These are phyloP conservation scores for Plagiodera versicolora DNA, from an alignment of 2,888 invertebrate genomes.

Conservation along the genomic window DNA sequence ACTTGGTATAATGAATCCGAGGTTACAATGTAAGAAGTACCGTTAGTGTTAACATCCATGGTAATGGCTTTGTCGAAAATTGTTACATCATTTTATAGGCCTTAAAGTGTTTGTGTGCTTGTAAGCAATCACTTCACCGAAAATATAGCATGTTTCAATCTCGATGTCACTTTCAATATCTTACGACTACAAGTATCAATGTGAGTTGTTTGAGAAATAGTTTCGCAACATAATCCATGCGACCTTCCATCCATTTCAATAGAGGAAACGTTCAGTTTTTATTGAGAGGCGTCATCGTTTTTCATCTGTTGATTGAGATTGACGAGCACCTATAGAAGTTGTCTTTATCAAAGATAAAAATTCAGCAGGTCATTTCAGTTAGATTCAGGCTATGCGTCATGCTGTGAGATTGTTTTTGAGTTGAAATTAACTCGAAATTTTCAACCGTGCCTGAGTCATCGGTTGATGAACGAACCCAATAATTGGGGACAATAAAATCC, in stretches of 20 bases:
- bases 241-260: neutral
- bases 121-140: constrained; percentile 1
- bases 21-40: neutral
- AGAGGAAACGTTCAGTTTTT: neutral
- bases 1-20: too few species aligned
- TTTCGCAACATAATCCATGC: neutral
- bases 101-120: neutral
- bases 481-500: neutral
- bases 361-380: too few species aligned
- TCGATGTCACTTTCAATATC: neutral
- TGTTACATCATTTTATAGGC: constrained; percentile 1
- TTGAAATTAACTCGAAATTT: too few species aligned
- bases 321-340: too few species aligned
- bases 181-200: neutral
- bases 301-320: neutral
- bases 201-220: neutral
- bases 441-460: too few species aligned
- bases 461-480: neutral
- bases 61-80: constrained; percentile 1
- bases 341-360: too few species aligned
- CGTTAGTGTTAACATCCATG: neutral
- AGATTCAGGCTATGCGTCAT: too few species aligned
- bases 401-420: too few species aligned
- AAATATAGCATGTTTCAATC: neutral
- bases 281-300: neutral